A percentile compares a stretch with the other conserved stretches of the same genome.
Conservation (phyloP, 2,888 invertebrate species). For the Chymomyza caudatula region DNA sequence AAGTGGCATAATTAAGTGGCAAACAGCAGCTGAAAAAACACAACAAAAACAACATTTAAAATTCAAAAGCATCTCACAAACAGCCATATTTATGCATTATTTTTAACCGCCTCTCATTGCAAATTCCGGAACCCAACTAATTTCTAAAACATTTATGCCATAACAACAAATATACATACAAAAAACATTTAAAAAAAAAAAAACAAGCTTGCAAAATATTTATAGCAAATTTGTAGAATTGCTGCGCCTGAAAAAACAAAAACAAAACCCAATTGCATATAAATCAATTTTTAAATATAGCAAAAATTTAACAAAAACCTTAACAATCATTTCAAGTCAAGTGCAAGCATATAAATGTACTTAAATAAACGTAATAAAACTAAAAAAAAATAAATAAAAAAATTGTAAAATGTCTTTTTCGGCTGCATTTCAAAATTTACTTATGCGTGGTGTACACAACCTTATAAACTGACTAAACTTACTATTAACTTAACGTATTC, state of each 20-base stretch:
- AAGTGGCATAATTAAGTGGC: conserved; percentile 68
- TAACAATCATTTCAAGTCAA: conserved; percentile 39
- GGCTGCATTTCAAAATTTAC: conserved; percentile 56
- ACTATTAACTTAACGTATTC: conserved; percentile 51
- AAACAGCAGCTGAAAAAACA: conserved; percentile 31
- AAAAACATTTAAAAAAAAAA: conserved; percentile 1
- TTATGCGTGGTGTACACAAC: conserved; percentile 31
- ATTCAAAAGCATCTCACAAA: background rate
- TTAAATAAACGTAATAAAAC: background rate
- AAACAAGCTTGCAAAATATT: conserved; percentile 50
- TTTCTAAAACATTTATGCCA: background rate
- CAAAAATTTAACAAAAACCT: conserved; percentile 33
- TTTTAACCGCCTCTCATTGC: too few species aligned
- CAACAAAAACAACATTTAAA: conserved; percentile 30
- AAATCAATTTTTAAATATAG: conserved; percentile 51
- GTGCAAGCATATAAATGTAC: conserved; percentile 18
- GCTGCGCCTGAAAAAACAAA: conserved; percentile 24
- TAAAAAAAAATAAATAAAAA: background rate
- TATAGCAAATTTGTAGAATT: conserved; percentile 58
- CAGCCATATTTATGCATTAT: background rate
- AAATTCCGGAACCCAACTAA: background rate
- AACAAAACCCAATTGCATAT: conserved; percentile 27
- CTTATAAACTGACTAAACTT: conserved; percentile 56
- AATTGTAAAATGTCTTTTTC: conserved; percentile 32
- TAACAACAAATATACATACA: conserved; percentile 4